phyloP scores from a whole-genome alignment of 2,888 invertebrate genomes.

The Portevinia maculata region DNA sequence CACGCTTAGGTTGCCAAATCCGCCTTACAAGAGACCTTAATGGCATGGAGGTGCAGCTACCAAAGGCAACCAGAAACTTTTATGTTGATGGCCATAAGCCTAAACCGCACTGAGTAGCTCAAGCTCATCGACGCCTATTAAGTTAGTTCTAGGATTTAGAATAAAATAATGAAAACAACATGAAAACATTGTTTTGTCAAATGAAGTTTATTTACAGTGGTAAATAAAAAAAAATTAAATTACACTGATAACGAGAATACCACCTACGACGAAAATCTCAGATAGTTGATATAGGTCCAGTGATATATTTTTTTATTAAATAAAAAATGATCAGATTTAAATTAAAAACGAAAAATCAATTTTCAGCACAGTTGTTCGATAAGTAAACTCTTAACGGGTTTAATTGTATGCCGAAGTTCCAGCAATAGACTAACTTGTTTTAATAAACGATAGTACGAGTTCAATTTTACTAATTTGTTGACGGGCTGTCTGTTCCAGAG shows the following conservation, averaged over 20 bases:
- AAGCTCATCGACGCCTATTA: slow-evolving; percentile 9
- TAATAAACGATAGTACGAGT: slow-evolving; percentile 8
- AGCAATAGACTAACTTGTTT: slow-evolving; percentile 25
- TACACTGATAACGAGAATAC: slow-evolving; percentile 49
- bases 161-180: slow-evolving; percentile 20
- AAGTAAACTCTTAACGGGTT: slow-evolving; percentile 33
- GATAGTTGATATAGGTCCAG: slow-evolving; percentile 4
- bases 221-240: slow-evolving; percentile 63
- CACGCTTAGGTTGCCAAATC: slow-evolving; percentile 97
- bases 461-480: slow-evolving; percentile 83
- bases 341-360: slow-evolving; percentile 33
- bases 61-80: slow-evolving; percentile 96
- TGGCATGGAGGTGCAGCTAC: slow-evolving; percentile 91
- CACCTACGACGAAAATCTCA: slow-evolving; percentile 19
- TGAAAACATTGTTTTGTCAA: slow-evolving; percentile 45
- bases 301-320: slow-evolving; percentile 20
- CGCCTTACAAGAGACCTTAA: slow-evolving; percentile 93
- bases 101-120: slow-evolving; percentile 89
- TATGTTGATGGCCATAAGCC: slow-evolving; percentile 99
- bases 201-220: slow-evolving; percentile 70
- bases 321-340: slow-evolving; percentile 28
- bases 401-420: slow-evolving; percentile 9
- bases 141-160: slow-evolving; percentile 41
- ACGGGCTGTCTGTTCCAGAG: slow-evolving; percentile 93
- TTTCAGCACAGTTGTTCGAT: slow-evolving; percentile 33